Percentiles rank a stretch among this genome's conserved stretches.
Conservation (phyloP, 2,888 invertebrate species). For the Macaria liturata region DNA sequence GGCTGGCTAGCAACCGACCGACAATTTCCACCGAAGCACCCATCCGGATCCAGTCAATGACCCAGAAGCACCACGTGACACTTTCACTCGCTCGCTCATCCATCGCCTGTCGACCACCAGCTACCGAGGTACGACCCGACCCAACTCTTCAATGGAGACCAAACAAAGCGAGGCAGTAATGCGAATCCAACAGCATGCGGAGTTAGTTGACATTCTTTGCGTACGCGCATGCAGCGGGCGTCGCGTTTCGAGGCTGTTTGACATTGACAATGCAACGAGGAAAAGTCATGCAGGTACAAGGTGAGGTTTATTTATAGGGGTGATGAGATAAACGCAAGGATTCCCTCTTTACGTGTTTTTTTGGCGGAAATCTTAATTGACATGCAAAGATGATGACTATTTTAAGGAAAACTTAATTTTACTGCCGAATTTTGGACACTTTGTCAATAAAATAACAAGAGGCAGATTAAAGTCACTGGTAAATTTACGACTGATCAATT, state of each 20-base stretch:
- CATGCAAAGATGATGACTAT: too few relatives aligned
- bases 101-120: conserved; percentile 24
- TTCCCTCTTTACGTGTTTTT: neutral
- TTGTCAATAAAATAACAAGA: too few relatives aligned
- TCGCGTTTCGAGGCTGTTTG: conserved; percentile 42
- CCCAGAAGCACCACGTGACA: conserved; percentile 43
- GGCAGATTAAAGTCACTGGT: too few relatives aligned
- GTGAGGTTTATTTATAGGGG: conserved; percentile 23
- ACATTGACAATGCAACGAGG: conserved; percentile 50
- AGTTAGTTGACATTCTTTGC: conserved; percentile 24
- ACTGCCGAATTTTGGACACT: too few relatives aligned
- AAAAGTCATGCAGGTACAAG: conserved; percentile 24
- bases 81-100: conserved; percentile 39
- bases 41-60: conserved; percentile 52
- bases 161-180: conserved; percentile 5
- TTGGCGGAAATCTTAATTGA: too few relatives aligned
- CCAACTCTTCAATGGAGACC: conserved; percentile 12
- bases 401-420: too few relatives aligned
- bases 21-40: conserved; percentile 48
- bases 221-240: conserved; percentile 19
- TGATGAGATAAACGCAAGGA: conserved; percentile 5
- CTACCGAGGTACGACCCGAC: neutral
- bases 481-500: too few relatives aligned
- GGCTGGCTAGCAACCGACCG: conserved; percentile 29
- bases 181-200: conserved; percentile 16